phyloP scores from a whole-genome alignment of 2,113 vertebrate genomes.

The Vulpes ferrilata region DNA sequence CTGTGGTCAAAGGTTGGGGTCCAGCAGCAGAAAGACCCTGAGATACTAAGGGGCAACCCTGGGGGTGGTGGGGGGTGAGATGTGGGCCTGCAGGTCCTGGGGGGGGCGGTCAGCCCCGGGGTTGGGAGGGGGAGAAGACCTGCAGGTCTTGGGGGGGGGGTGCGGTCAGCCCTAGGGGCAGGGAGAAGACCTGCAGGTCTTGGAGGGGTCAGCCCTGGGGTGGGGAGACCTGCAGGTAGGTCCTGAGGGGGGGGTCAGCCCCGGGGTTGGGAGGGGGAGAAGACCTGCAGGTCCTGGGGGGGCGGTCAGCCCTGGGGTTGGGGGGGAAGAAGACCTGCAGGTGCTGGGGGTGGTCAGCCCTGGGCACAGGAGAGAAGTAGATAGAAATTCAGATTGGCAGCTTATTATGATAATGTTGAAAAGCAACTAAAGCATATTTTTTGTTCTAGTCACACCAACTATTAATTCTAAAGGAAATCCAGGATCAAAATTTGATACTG shows the following conservation, averaged over 20 bases:
- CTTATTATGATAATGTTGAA: background rate
- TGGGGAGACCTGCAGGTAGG: too few species aligned
- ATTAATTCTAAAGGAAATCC: constrained; percentile 24
- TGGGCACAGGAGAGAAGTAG: too few species aligned
- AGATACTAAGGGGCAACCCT: background rate
- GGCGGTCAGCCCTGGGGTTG: too few species aligned
- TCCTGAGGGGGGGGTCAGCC: too few species aligned
- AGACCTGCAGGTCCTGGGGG: too few species aligned
- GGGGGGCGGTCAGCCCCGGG: background rate
- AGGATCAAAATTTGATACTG: constrained; percentile 86
- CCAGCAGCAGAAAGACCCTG: background rate
- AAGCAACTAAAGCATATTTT: background rate
- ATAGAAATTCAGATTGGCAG: background rate
- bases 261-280: too few species aligned
- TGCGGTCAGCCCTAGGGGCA: too few species aligned
- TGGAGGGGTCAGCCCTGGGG: too few species aligned
- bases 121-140: too few species aligned
- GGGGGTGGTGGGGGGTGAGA: too few species aligned
- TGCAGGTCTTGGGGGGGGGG: background rate
- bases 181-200: background rate
- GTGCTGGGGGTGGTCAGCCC: background rate
- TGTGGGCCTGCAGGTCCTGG: background rate
- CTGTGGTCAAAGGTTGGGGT: background rate
- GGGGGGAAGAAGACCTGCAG: background rate
- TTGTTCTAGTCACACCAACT: constrained; percentile 80